Evolutionary conservation across 2,797 vertebrate species (phyloP), one percentile per base, ranked within the genome.

Genomic region (Danio kyathit): DNA sequence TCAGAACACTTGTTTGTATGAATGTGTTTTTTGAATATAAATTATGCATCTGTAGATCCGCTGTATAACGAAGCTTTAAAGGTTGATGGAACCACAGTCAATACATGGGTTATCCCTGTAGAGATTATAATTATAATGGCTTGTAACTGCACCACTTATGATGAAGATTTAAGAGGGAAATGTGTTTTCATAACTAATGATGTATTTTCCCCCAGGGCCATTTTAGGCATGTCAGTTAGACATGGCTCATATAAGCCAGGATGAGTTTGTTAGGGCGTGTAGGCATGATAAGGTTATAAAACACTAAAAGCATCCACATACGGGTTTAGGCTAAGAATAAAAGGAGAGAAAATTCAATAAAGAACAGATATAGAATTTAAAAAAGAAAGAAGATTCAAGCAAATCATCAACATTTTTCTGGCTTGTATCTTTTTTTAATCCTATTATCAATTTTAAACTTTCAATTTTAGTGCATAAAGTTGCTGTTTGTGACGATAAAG

Each of bases 21-120:
- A 86, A 77, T 56, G 86, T 86, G 87, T 84, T 85, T 86, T 69
- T 76, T 63, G 38, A 40, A 7, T 69, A 86, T 85, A 78, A 85
- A 83, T 84, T 85, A 86, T 84, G 74, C 80, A 82, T 82, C 51
- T 76, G 40, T 21, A 76, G 82, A 84, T 85, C 86, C 82, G 80
- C 82, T 83, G 76, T 84, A 83, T 91, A 90, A 83, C 57, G 89
- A 89, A 88, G 89, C 88, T 90, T 92, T 93, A 93, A 92, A 92
- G 92, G 77, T 75, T 82, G 92, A 93, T 89, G 88, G 89, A 82
- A 90, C 87, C 87, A 71, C 51, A 90, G 92, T 94, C 93, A 88
- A 94, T 94, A 92, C 76, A 79, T 82, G 71, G 87, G 7, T 17
- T 44, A 43, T 63, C 84, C 90, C 89, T 71, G 82, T 85, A 87